phyloP scores from a whole-genome alignment of 2,797 vertebrate genomes.

The Epinephelus malabaricus region DNA sequence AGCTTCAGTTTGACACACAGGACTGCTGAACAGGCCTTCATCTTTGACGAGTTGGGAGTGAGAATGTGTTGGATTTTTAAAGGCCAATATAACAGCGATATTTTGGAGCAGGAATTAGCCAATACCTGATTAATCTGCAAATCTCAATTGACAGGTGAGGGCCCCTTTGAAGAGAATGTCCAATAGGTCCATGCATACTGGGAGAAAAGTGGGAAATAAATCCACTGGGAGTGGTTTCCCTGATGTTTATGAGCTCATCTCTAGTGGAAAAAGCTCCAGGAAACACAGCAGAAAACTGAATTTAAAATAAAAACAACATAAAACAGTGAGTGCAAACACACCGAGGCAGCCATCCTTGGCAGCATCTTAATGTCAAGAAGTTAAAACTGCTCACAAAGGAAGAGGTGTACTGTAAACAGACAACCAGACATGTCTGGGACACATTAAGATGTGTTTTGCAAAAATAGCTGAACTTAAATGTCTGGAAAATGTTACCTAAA shows the following conservation, averaged over 20 bases:
- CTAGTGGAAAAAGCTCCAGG: neutral
- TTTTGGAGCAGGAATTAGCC: no score
- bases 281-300: neutral
- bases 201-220: neutral
- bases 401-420: neutral
- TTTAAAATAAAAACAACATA: neutral
- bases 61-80: no score
- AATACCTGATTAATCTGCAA: no score
- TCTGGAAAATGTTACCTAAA: constrained; percentile 16
- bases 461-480: constrained; percentile 29
- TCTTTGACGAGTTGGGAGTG: no score
- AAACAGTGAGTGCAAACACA: neutral
- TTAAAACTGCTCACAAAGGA: neutral
- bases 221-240: neutral
- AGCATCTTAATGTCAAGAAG: neutral
- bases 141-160: no score
- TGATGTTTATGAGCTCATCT: neutral
- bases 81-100: no score
- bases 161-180: no score
- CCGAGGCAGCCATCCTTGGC: neutral
- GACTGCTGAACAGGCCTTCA: no score
- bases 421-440: neutral
- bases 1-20: no score
- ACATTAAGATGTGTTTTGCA: constrained; percentile 7
- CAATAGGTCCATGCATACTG: no score